These are phyloP conservation scores for Clarias fuscus DNA, from an alignment of 2,797 vertebrate species.

Conservation along the genomic window DNA sequence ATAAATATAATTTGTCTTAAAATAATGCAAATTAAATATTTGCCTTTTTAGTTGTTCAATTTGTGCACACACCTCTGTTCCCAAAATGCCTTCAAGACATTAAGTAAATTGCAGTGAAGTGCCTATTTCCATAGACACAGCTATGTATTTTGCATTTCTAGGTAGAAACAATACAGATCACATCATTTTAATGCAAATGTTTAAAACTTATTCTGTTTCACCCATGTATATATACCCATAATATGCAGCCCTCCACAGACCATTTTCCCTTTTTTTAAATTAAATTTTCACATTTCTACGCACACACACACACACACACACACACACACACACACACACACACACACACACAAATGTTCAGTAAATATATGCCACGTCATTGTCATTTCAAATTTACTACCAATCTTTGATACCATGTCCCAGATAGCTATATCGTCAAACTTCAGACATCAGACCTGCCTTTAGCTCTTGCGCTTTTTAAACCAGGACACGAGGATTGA, in stretches of 20 bases:
- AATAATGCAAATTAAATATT: neutral
- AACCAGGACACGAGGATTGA: slow-evolving; percentile 9
- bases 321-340: neutral
- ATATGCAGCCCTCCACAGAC: neutral
- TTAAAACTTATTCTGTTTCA: neutral
- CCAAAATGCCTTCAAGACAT: neutral
- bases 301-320: neutral
- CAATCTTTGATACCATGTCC: neutral
- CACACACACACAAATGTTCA: neutral
- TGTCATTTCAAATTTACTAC: neutral
- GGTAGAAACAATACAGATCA: neutral
- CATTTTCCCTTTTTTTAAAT: neutral
- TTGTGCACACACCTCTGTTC: neutral
- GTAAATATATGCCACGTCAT: neutral
- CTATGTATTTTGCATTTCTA: slow-evolving; percentile 17
- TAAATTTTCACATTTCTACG: neutral
- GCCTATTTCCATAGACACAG: neutral
- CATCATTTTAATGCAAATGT: neutral
- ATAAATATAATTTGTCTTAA: neutral
- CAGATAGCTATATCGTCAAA: neutral
- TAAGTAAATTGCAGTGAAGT: neutral
- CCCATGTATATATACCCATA: neutral
- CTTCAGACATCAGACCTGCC: neutral
- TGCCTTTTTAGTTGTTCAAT: neutral
- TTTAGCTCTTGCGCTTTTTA: slow-evolving; percentile 18